Evolutionary conservation across 2,113 vertebrate genomes (phyloP).

Genomic region (Mus musculus): DNA sequence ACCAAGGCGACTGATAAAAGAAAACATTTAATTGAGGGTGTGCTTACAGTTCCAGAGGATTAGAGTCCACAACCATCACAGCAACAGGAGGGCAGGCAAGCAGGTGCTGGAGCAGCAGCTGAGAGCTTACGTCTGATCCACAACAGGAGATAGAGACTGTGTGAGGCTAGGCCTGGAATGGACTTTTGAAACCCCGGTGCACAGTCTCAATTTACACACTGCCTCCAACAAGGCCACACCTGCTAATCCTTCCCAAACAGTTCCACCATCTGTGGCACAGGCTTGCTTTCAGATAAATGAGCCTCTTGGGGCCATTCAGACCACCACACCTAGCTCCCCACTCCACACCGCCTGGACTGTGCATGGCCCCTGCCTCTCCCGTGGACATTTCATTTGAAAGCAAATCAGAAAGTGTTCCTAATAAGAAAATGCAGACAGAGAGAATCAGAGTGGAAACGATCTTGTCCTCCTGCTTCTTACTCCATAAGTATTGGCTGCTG

Average conservation of each 20-base stretch:
- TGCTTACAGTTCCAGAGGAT: too few relatives aligned
- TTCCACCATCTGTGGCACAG: neutral
- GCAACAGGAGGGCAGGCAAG: neutral
- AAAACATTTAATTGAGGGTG: neutral
- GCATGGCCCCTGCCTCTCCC: neutral
- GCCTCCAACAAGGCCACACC: neutral
- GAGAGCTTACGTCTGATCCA: neutral
- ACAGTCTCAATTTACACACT: neutral
- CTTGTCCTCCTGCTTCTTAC: neutral
- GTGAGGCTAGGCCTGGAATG: neutral
- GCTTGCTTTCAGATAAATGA: neutral
- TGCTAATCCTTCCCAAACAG: neutral
- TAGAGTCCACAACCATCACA: neutral
- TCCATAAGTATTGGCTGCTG: neutral
- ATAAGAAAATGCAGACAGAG: neutral
- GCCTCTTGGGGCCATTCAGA: neutral
- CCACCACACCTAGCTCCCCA: neutral
- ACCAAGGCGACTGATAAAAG: neutral
- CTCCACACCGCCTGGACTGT: neutral
- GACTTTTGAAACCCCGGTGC: neutral
- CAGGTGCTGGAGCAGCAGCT: neutral
- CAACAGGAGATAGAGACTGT: neutral
- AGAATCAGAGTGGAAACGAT: neutral
- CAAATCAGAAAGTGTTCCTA: neutral
- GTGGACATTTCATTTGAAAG: neutral